Base-by-base conservation (phyloP, 1,140 invertebrate species). In the Varroa destructor region DNA sequence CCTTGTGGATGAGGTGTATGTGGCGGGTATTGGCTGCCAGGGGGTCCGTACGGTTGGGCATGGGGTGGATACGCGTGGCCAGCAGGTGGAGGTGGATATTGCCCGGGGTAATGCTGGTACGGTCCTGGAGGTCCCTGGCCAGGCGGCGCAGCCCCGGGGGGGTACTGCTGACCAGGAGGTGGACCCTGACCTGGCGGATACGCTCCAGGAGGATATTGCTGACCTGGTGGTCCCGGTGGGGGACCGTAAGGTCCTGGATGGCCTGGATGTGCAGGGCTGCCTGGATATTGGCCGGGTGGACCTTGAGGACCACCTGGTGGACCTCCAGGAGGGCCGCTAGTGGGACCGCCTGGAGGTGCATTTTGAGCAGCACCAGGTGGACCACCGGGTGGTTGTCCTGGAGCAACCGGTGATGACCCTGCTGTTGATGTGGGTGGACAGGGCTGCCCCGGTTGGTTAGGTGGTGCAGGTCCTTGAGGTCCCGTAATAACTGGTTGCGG, bases 191-290 rank as follows among this genome's bases (percentile, higher is more conserved):
- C 61, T 43, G 61, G 61, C 61, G 61, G 61, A 46, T 43, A 67
- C 40, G 12, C 61, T 2, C 61, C 61, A 14, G 61, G 61, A 1
- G 61, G 61, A 67, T 67, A 67, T 5, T 40, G 40, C 46, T 67
- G 61, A 14, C 61, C 61, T 67, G 61, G 61, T 12, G 61, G 61
- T n/a, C 61, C 61, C n/a, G 61, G 61, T 43, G 40, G 43, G 43
- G 55, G 37, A 36, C n/a, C 54, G 14, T 40, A 43, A 40, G 72
- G 73, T 4, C 73, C 73, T 14, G 61, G 73, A 40, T 56, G 73
- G 6, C 73, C 71, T 51, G 72, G 72, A 73, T 72, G 51, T 42
- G 51, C 72, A 73, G 72, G 72, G 51, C 12, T 46, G 42, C 64
- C 73, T 0, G 73, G 70, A 56, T 6, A 72, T 12, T 70, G 42